A percentile compares a stretch with the other conserved stretches of the same genome.
These are phyloP conservation scores for Volucella inflata DNA, from an alignment of 2,888 invertebrate genomes.

Conservation along the genomic window DNA sequence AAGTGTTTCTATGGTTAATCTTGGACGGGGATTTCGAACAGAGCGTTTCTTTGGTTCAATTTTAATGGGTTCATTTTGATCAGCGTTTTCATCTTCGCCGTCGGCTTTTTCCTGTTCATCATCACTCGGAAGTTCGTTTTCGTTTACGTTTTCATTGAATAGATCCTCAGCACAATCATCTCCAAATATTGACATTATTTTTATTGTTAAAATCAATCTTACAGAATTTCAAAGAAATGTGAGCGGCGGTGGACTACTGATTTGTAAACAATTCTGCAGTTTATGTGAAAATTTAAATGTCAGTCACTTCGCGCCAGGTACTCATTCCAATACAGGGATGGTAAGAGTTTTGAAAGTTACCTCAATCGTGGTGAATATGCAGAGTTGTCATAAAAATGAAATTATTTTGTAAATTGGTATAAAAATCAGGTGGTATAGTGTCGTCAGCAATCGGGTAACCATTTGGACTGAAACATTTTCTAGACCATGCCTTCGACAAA, in stretches of 20 bases:
- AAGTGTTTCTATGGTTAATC: slow-evolving; percentile 88
- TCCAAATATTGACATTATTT: slow-evolving; percentile 75
- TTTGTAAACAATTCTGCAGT: slow-evolving; percentile 40
- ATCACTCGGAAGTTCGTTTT: slow-evolving; percentile 84
- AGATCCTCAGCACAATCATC: slow-evolving; percentile 80
- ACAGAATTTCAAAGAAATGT: not conserved
- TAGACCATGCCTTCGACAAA: no score
- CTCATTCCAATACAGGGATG: slow-evolving; percentile 17
- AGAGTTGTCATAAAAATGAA: not conserved
- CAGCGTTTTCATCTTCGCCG: slow-evolving; percentile 82
- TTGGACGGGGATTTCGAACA: slow-evolving; percentile 87
- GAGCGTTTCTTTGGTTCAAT: slow-evolving; percentile 85
- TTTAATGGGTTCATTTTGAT: slow-evolving; percentile 82
- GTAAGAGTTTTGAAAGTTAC: not conserved
- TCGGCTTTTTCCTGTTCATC: slow-evolving; percentile 82
- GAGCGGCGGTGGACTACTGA: not conserved
- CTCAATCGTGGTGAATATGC: not conserved
- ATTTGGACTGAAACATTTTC: no score
- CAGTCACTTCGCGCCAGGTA: slow-evolving; percentile 17
- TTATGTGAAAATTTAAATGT: slow-evolving; percentile 17
- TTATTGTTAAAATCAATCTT: not conserved
- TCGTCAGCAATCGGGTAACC: no score
- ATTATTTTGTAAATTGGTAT: no score
- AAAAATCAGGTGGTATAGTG: no score
- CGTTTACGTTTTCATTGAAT: slow-evolving; percentile 80